Evolutionary conservation across 2,113 vertebrate species (phyloP).

Genomic region (Uria aalge): DNA sequence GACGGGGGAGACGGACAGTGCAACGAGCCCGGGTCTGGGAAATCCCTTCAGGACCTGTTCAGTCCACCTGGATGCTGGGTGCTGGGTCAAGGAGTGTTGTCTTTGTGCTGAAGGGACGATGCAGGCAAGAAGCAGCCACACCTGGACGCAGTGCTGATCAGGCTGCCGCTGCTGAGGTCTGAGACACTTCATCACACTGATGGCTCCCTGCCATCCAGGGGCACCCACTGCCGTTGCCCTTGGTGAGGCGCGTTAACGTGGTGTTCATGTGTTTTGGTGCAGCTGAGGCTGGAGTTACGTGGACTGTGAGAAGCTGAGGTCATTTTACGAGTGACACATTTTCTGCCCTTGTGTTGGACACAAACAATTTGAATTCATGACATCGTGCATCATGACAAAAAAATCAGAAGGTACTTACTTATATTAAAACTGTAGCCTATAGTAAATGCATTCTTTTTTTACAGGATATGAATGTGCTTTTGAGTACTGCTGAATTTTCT

Average conservation of each 20-base stretch:
- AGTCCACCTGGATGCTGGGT: too few species aligned
- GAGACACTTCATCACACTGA: not conserved
- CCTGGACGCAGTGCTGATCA: too few species aligned
- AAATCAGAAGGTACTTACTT: not conserved
- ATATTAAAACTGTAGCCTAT: not conserved
- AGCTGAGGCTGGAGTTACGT: rapidly evolving
- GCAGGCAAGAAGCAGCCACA: not conserved
- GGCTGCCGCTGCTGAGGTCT: not conserved
- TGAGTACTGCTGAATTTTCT: not conserved
- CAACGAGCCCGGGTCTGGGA: rapidly evolving
- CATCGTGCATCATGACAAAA: not conserved
- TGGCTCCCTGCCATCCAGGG: not conserved
- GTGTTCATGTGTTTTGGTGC: not conserved
- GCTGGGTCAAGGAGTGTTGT: too few species aligned
- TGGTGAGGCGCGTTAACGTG: rapidly evolving
- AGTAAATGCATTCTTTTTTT: not conserved
- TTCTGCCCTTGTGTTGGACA: not conserved
- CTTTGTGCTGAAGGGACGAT: rapidly evolving
- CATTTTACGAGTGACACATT: rapidly evolving
- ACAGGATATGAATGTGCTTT: not conserved
- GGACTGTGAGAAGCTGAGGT: not conserved
- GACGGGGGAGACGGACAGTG: rapidly evolving
- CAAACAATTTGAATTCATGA: not conserved
- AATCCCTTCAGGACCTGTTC: rapidly evolving
- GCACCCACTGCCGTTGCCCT: not conserved